Percentiles rank a stretch among this genome's conserved stretches.
Conservation (phyloP, 1,140 invertebrate species). For the Eumeta japonica region DNA sequence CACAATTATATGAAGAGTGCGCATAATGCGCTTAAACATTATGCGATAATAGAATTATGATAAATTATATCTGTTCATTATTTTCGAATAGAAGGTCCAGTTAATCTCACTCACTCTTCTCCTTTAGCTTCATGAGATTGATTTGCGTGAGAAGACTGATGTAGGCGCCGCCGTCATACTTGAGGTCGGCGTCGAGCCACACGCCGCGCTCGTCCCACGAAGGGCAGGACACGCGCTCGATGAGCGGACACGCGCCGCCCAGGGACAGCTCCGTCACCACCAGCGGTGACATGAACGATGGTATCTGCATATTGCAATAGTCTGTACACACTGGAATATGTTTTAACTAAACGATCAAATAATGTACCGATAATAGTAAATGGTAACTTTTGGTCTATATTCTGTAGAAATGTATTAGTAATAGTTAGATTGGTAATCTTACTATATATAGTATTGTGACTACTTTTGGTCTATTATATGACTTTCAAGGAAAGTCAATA, state of each 20-base stretch:
- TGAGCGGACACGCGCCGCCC: constrained; percentile 61
- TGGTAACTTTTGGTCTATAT: no score
- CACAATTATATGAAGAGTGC: no score
- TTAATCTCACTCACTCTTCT: constrained; percentile 60
- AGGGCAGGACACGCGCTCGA: constrained; percentile 73
- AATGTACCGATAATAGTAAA: no score
- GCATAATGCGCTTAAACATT: no score
- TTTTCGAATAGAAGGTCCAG: no score
- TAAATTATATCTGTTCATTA: no score
- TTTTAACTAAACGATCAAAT: constrained; percentile 1
- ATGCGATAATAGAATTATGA: no score
- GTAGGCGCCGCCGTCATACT: constrained; percentile 82
- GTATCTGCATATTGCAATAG: constrained; percentile 24
- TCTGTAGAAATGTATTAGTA: no score
- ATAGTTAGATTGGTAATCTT: no score
- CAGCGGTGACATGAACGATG: constrained; percentile 51
- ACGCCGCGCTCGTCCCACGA: constrained; percentile 82
- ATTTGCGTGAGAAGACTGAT: constrained; percentile 95
- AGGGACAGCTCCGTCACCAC: constrained; percentile 43
- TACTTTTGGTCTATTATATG: no score
- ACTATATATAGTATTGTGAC: no score
- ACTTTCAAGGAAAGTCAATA: no score
- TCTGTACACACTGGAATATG: background rate
- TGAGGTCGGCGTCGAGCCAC: constrained; percentile 90
- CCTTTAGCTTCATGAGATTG: constrained; percentile 86